A percentile compares a stretch with the other conserved stretches of the same genome.
Conservation (phyloP, 2,888 invertebrate genomes). For the Ctena decussata region DNA sequence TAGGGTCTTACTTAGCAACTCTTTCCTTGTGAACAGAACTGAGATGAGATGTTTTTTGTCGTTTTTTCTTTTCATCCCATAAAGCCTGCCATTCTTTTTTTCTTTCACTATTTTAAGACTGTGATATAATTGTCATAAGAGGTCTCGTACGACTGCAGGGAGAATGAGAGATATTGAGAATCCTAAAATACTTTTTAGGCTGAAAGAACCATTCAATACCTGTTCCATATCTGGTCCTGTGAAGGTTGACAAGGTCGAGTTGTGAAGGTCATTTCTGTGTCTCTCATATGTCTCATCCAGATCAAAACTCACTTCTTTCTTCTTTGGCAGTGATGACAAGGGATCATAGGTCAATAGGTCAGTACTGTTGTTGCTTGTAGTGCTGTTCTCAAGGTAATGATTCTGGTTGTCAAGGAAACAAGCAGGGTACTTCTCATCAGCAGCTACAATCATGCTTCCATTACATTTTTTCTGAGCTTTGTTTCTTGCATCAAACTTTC, state of each 20-base stretch:
- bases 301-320: conserved; percentile 66
- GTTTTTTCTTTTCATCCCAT: too few species aligned
- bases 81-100: too few species aligned
- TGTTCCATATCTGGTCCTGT: conserved; percentile 61
- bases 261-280: conserved; percentile 49
- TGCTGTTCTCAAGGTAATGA: conserved; percentile 51
- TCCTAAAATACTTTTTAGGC: too few species aligned
- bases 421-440: conserved; percentile 64
- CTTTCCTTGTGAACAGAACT: too few species aligned
- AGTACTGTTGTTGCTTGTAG: conserved; percentile 42
- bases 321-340: conserved; percentile 39
- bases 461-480: conserved; percentile 46
- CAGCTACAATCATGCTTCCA: conserved; percentile 52
- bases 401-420: conserved; percentile 60
- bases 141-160: too few species aligned
- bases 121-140: too few species aligned
- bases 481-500: conserved; percentile 64
- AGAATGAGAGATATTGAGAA: too few species aligned
- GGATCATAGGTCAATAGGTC: conserved; percentile 65
- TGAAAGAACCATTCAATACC: too few species aligned
- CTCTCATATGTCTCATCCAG: conserved; percentile 46
- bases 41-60: too few species aligned
- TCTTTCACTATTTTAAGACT: too few species aligned
- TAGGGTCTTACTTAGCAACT: too few species aligned
- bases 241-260: conserved; percentile 63